Percentiles rank a stretch among this genome's conserved stretches.
These are phyloP conservation scores for Drosophila emarginata DNA, from an alignment of 2,888 invertebrate genomes.

Conservation along the genomic window DNA sequence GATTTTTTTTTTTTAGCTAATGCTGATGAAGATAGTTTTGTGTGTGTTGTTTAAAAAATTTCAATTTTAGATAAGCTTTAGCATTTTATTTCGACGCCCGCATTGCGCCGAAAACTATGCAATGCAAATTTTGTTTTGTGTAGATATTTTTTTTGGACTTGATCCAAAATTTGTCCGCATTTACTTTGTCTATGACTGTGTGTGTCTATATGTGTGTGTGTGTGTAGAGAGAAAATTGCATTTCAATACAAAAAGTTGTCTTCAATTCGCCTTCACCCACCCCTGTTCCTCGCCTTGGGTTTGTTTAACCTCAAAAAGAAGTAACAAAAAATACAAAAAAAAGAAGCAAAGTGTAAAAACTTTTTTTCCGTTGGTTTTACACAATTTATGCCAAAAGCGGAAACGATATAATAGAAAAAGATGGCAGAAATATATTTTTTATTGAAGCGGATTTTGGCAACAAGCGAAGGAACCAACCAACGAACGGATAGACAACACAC, in stretches of 20 bases:
- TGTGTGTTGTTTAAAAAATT: conserved; percentile 17
- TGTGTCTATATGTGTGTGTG: not conserved
- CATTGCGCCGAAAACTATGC: conserved; percentile 67
- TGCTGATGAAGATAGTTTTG: conserved; percentile 21
- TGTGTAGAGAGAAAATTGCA: conserved; percentile 35
- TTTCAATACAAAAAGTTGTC: conserved; percentile 55
- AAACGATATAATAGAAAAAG: conserved; percentile 75
- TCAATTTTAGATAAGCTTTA: conserved; percentile 66
- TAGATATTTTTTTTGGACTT: conserved; percentile 48
- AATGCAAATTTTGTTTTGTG: conserved; percentile 57
- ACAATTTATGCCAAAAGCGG: conserved; percentile 67
- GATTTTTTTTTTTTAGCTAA: conserved; percentile 27
- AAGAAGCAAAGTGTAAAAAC: conserved; percentile 26
- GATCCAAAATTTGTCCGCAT: conserved; percentile 69
- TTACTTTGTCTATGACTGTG: conserved; percentile 43
- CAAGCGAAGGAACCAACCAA: conserved; percentile 8
- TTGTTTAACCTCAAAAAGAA: conserved; percentile 60
- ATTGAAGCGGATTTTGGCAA: conserved; percentile 11
- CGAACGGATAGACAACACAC: not conserved
- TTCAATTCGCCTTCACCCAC: conserved; percentile 18
- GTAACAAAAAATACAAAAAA: conserved; percentile 26
- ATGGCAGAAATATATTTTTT: conserved; percentile 61
- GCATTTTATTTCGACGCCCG: conserved; percentile 51
- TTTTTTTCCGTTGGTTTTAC: conserved; percentile 30
- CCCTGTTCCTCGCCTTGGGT: conserved; percentile 59